These are phyloP conservation scores for Austrofundulus limnaeus DNA, from an alignment of 2,113 vertebrate species.

Conservation along the genomic window DNA sequence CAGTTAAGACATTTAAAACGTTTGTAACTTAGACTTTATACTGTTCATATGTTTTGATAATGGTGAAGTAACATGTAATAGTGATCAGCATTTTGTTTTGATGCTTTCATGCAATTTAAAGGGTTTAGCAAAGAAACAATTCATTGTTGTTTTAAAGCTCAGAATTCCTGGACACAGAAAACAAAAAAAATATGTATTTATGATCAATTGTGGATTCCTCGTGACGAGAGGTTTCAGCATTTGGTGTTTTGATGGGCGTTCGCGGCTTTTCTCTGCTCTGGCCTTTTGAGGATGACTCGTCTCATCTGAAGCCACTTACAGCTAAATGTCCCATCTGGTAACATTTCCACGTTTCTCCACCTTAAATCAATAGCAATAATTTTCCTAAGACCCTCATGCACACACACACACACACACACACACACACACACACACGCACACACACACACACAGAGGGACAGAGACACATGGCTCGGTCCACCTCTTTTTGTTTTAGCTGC, in stretches of 20 bases:
- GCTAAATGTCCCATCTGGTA: constrained; percentile 97
- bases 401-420: constrained; percentile 44
- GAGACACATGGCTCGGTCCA: constrained; percentile 1
- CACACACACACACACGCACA: constrained; percentile 40
- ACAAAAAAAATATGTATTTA: not conserved
- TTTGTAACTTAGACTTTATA: too few species aligned
- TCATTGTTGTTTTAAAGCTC: too few species aligned
- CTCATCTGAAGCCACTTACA: constrained; percentile 87
- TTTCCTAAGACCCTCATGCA: constrained; percentile 79
- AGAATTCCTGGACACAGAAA: too few species aligned
- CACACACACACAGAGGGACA: constrained; percentile 10
- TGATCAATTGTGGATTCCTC: constrained; percentile 13
- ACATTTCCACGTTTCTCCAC: constrained; percentile 93
- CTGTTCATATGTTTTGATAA: too few species aligned
- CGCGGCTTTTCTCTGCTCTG: constrained; percentile 48
- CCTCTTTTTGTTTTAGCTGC: constrained; percentile 70
- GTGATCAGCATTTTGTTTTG: too few species aligned
- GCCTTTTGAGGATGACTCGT: constrained; percentile 68
- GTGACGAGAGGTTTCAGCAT: constrained; percentile 1
- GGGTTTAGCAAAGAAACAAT: not conserved
- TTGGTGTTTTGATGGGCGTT: constrained; percentile 58
- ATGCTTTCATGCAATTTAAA: not conserved
- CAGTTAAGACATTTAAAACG: too few species aligned
- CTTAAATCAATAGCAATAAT: constrained; percentile 99
- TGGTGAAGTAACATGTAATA: too few species aligned